A percentile compares a stretch with the other conserved stretches of the same genome.
Evolutionary conservation across 2,113 vertebrate genomes (phyloP).

Genomic region (Hylia prasina): DNA sequence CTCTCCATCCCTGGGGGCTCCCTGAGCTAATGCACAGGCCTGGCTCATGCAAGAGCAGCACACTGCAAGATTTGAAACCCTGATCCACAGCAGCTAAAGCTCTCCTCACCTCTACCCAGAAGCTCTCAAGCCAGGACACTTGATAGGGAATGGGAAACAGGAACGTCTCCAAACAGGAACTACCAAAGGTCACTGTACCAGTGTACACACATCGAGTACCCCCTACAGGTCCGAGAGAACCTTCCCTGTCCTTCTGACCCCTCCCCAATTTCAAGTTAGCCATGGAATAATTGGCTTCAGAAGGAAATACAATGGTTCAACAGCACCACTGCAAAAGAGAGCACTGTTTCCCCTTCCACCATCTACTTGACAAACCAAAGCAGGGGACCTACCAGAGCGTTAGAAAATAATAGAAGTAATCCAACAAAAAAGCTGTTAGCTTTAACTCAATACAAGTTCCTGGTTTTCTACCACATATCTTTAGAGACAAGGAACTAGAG

Average conservation of each 20-base stretch:
- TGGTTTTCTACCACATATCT: neutral
- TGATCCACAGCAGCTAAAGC: neutral
- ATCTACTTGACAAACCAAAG: neutral
- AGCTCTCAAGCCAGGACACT: neutral
- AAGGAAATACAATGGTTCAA: accelerated
- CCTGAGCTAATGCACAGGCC: neutral
- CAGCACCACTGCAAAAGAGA: neutral
- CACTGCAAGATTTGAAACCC: neutral
- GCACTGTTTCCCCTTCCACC: neutral
- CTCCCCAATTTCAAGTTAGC: neutral
- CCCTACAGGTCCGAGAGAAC: neutral
- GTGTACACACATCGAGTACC: neutral
- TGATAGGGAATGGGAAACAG: neutral
- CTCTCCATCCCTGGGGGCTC: neutral
- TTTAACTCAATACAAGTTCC: neutral
- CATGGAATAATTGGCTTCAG: neutral
- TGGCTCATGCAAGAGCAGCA: neutral
- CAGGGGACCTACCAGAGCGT: neutral
- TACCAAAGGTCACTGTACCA: neutral
- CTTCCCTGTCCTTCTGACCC: neutral
- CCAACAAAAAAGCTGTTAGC: neutral
- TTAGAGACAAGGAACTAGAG: neutral
- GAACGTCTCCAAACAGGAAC: neutral
- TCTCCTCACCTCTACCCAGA: neutral
- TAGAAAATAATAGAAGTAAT: neutral